These are phyloP conservation scores for Eolophus roseicapilla DNA, from an alignment of 2,113 vertebrate species.

Conservation along the genomic window DNA sequence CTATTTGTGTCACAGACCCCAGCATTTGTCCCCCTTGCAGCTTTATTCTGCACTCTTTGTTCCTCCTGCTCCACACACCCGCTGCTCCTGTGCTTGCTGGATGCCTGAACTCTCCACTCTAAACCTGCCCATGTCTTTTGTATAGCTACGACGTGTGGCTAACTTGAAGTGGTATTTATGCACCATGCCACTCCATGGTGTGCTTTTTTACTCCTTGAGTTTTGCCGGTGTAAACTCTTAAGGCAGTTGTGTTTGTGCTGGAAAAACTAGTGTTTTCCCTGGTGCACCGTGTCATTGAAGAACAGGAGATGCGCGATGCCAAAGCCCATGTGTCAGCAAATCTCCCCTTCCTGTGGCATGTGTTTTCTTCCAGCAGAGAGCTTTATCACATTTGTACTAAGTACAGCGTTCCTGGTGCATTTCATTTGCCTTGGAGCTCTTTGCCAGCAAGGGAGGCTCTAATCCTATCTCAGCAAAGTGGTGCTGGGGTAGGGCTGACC, in stretches of 20 bases:
- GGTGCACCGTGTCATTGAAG: neutral
- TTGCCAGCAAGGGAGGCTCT: neutral
- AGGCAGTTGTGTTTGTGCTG: neutral
- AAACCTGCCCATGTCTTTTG: neutral
- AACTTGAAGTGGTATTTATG: neutral
- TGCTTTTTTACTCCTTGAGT: neutral
- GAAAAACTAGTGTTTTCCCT: neutral
- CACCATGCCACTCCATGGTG: accelerated
- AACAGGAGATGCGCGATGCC: neutral
- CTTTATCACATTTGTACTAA: neutral
- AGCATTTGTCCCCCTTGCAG: neutral
- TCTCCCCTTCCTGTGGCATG: neutral
- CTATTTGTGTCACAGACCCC: neutral
- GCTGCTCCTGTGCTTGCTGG: neutral
- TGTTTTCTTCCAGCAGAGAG: neutral
- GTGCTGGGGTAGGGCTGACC: neutral
- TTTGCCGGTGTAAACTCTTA: neutral
- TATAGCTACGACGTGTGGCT: neutral
- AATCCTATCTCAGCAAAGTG: neutral
- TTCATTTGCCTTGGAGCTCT: neutral
- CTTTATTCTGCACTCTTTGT: neutral
- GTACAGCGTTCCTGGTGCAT: neutral
- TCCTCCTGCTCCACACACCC: neutral
- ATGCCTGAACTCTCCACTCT: neutral
- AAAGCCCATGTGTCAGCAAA: neutral